phyloP scores from a whole-genome alignment of 2,113 vertebrate species.

The Neotragus moschatus region DNA sequence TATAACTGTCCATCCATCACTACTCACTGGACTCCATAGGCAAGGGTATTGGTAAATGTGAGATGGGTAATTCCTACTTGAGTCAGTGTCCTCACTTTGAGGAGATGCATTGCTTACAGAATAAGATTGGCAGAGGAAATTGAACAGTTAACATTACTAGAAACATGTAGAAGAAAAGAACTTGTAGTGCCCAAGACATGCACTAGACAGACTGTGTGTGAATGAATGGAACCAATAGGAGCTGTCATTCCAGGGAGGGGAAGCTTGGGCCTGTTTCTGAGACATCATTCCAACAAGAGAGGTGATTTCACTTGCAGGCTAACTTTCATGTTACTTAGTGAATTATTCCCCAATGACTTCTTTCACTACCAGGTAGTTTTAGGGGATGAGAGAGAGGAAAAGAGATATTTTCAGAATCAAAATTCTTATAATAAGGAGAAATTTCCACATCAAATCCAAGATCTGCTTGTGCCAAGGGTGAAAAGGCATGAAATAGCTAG shows the following conservation, averaged over 20 bases:
- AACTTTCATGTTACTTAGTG: background rate
- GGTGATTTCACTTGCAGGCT: background rate
- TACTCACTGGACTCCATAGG: background rate
- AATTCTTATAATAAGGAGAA: conserved; percentile 25
- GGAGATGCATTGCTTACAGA: background rate
- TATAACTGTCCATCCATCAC: background rate
- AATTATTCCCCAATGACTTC: background rate
- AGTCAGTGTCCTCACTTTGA: background rate
- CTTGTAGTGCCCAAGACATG: background rate
- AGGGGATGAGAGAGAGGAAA: background rate
- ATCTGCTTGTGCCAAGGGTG: conserved; percentile 36
- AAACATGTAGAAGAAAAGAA: background rate
- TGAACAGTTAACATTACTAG: background rate
- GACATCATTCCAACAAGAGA: background rate
- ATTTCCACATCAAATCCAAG: conserved; percentile 44
- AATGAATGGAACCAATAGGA: background rate
- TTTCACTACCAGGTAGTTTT: conserved; percentile 26
- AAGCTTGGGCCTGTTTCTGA: background rate
- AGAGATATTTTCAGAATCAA: background rate
- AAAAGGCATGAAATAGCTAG: conserved; percentile 56
- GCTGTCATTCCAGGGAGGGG: background rate
- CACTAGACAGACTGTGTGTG: background rate
- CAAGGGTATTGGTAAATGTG: background rate
- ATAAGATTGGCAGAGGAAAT: background rate
- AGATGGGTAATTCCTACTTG: background rate